Percentiles rank a stretch among this genome's conserved stretches.
phyloP scores from a whole-genome alignment of 2,888 invertebrate genomes.

The Coleophora deauratella region DNA sequence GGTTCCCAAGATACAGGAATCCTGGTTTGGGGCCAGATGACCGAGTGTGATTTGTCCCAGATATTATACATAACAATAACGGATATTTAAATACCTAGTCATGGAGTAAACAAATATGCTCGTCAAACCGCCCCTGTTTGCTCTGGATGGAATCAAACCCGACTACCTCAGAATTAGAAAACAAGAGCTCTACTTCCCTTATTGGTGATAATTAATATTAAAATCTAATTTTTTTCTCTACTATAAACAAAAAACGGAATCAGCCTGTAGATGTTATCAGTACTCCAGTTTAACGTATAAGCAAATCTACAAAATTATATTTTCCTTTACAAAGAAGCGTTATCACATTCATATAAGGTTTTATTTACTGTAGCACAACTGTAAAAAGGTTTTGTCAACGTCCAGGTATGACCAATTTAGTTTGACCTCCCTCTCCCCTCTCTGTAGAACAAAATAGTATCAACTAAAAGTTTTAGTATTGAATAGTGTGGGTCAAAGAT shows the following conservation, averaged over 20 bases:
- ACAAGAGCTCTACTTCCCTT: no score
- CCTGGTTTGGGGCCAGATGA: no score
- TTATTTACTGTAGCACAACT: constrained; percentile 5
- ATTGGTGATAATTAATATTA: no score
- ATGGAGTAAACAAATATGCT: no score
- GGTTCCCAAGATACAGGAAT: no score
- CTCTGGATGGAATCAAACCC: no score
- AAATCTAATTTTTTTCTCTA: no score
- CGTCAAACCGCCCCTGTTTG: no score
- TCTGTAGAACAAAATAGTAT: constrained; percentile 10
- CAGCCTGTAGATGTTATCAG: constrained; percentile 62
- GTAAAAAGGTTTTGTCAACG: constrained; percentile 19
- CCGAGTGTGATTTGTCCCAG: no score
- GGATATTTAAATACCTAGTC: no score
- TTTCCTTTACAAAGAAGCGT: constrained; percentile 9
- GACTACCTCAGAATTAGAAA: no score
- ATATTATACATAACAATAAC: no score
- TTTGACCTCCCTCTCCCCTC: constrained; percentile 27
- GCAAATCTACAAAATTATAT: constrained; percentile 35
- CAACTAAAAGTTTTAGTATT: constrained; percentile 19
- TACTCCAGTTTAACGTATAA: constrained; percentile 46
- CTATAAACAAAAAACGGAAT: constrained; percentile 8
- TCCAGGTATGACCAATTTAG: constrained; percentile 24
- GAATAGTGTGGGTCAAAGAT: constrained; percentile 25
- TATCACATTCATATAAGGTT: constrained; percentile 15